Percentiles rank a stretch among this genome's conserved stretches.
Evolutionary conservation across 2,113 vertebrate genomes (phyloP).

Genomic region (Phyllostomus hastatus): DNA sequence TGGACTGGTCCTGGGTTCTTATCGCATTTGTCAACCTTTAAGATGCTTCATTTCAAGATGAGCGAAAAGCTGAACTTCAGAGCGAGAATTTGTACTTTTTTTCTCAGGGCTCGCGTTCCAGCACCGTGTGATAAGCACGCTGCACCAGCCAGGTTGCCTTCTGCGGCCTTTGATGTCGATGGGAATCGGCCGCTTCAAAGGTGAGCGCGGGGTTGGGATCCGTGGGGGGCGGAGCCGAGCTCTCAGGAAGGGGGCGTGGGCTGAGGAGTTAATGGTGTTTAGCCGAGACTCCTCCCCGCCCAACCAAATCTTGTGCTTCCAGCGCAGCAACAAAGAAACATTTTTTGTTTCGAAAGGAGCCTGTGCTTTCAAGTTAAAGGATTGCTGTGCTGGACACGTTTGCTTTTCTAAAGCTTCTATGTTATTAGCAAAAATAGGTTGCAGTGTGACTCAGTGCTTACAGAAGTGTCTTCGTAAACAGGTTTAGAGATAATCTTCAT

Average conservation of each 20-base stretch:
- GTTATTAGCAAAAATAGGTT: conserved; percentile 35
- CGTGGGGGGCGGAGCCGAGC: not conserved
- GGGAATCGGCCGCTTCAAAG: not conserved
- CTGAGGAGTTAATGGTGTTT: not conserved
- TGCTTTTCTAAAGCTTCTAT: conserved; percentile 18
- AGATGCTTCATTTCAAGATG: not conserved
- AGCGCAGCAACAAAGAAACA: not conserved
- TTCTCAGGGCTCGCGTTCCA: not conserved
- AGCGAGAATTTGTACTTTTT: not conserved
- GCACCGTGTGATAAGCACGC: not conserved
- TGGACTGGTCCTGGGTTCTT: not conserved
- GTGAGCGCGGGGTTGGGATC: not conserved
- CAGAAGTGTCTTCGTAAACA: not conserved
- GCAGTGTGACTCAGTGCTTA: not conserved
- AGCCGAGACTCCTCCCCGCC: not conserved
- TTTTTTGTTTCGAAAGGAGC: not conserved
- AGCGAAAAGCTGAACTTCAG: not conserved
- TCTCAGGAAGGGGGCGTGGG: not conserved
- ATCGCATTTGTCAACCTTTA: not conserved
- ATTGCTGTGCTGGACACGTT: conserved; percentile 3
- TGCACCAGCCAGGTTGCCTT: not conserved
- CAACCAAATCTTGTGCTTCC: not conserved
- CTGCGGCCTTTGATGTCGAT: not conserved
- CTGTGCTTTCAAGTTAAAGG: conserved; percentile 7
- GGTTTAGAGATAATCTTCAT: not conserved